Evolutionary conservation across 2,888 invertebrate genomes (phyloP).

Genomic region (Sussaba pulchella): DNA sequence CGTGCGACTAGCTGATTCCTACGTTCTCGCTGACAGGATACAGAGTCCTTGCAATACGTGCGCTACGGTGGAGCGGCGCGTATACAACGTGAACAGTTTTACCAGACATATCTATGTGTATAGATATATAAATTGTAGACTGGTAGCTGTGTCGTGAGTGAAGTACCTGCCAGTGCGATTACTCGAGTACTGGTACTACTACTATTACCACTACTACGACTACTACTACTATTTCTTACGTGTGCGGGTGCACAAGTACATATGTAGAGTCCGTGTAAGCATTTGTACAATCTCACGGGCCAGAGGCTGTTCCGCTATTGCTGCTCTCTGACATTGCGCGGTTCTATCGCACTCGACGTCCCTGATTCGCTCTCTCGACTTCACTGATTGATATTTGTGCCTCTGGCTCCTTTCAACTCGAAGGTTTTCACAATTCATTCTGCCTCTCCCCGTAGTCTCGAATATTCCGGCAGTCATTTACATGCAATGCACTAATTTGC

Average conservation of each 20-base stretch:
- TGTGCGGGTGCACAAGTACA: not conserved
- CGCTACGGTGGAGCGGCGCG: slow-evolving; percentile 31
- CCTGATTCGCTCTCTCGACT: slow-evolving; percentile 79
- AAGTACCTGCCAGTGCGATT: slow-evolving; percentile 7
- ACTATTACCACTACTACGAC: no score
- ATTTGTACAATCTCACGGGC: slow-evolving; percentile 36
- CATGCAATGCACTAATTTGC: no score
- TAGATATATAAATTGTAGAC: no score
- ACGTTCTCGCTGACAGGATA: slow-evolving; percentile 49
- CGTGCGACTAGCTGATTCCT: slow-evolving; percentile 31
- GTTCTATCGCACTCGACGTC: slow-evolving; percentile 74
- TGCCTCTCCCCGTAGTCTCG: no score
- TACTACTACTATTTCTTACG: slow-evolving; percentile 13
- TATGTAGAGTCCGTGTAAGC: slow-evolving; percentile 12
- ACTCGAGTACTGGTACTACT: no score
- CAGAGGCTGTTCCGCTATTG: slow-evolving; percentile 25
- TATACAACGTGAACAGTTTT: not conserved
- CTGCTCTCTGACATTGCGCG: slow-evolving; percentile 38
- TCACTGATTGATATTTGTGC: slow-evolving; percentile 78
- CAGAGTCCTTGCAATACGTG: slow-evolving; percentile 32
- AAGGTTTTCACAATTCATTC: no score
- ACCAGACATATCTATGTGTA: not conserved
- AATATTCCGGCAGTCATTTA: no score
- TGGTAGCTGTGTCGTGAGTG: slow-evolving; percentile 16
- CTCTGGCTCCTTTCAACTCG: no score